These are phyloP conservation scores for Squalus acanthias DNA, from an alignment of 2,797 vertebrate genomes.

Conservation along the genomic window DNA sequence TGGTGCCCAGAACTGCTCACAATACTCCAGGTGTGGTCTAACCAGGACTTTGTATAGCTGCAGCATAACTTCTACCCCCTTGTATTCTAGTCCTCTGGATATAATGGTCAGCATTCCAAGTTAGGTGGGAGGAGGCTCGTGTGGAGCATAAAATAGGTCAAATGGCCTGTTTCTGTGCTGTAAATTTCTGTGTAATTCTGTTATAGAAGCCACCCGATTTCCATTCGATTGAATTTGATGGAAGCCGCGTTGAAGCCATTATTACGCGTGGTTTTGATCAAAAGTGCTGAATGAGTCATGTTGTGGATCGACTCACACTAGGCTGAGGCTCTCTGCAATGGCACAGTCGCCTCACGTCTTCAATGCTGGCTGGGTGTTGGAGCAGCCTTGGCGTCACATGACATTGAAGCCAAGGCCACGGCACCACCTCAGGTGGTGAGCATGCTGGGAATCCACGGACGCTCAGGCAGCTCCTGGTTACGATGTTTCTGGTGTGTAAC, in stretches of 20 bases:
- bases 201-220: neutral
- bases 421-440: neutral
- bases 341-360: neutral
- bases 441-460: neutral
- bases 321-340: neutral
- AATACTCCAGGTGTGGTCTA: too few species aligned
- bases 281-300: neutral
- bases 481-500: neutral
- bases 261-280: neutral
- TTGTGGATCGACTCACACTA: neutral
- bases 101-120: too few species aligned
- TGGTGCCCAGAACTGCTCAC: too few species aligned
- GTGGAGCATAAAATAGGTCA: neutral
- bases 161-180: neutral
- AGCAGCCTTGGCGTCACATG: neutral
- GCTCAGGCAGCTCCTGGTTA: neutral
- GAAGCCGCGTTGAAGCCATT: neutral
- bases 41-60: too few species aligned
- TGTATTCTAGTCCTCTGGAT: too few species aligned
- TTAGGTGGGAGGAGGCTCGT: neutral
- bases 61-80: too few species aligned
- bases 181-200: neutral
- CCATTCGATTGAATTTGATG: neutral
- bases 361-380: neutral
- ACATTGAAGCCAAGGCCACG: neutral